phyloP scores from a whole-genome alignment of 1,140 invertebrate genomes.

The Eulimnadia texana region DNA sequence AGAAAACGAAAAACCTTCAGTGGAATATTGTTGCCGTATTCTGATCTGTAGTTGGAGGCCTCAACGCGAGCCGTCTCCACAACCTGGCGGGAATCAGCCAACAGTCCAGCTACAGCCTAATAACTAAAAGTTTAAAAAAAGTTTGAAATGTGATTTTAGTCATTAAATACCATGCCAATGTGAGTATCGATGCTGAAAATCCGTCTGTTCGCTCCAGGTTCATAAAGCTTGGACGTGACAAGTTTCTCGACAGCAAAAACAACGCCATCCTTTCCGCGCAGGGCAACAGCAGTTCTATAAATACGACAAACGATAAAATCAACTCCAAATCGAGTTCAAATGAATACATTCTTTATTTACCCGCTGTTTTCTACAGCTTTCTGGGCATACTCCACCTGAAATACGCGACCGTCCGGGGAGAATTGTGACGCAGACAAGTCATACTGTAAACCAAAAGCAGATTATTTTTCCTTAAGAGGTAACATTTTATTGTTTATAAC shows the following conservation, averaged over 20 bases:
- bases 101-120: slow-evolving; percentile 72
- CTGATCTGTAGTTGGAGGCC: slow-evolving; percentile 74
- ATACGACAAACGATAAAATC: too few species aligned
- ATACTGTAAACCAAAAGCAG: slow-evolving; percentile 51
- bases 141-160: not conserved
- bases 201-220: slow-evolving; percentile 81
- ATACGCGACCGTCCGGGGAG: slow-evolving; percentile 95
- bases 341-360: too few species aligned
- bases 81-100: slow-evolving; percentile 85
- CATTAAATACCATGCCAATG: slow-evolving; percentile 64
- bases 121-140: slow-evolving; percentile 12
- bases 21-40: slow-evolving; percentile 74
- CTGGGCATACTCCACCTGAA: slow-evolving; percentile 98
- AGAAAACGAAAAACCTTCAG: slow-evolving; percentile 40
- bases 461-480: slow-evolving; percentile 20
- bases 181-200: slow-evolving; percentile 89
- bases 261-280: slow-evolving; percentile 89
- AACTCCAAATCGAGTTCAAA: too few species aligned
- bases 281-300: slow-evolving; percentile 72
- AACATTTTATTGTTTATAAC: slow-evolving; percentile 26
- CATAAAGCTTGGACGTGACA: slow-evolving; percentile 91
- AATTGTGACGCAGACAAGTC: slow-evolving; percentile 99
- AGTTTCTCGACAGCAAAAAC: slow-evolving; percentile 97
- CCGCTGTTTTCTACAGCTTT: slow-evolving; percentile 99
- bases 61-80: slow-evolving; percentile 79